phyloP scores from a whole-genome alignment of 1,140 invertebrate genomes.

The Calephelis virginiensis region DNA sequence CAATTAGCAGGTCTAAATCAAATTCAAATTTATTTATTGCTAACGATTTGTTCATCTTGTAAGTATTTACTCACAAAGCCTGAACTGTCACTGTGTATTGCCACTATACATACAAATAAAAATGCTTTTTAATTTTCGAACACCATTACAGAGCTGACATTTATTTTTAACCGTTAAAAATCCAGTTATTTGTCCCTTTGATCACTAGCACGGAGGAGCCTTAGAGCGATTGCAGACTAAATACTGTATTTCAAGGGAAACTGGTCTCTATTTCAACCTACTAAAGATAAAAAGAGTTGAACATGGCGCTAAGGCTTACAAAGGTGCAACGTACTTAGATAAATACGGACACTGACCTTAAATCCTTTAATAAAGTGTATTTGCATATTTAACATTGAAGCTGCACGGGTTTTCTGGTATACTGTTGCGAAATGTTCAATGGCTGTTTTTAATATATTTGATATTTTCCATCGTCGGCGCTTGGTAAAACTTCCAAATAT shows the following conservation, averaged over 20 bases:
- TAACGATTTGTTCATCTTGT: no score
- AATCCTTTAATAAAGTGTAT: slow-evolving; percentile 18
- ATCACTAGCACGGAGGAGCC: slow-evolving; percentile 4
- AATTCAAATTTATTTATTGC: no score
- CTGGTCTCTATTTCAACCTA: background rate
- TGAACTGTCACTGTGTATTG: background rate
- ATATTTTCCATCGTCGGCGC: no score
- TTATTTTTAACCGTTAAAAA: slow-evolving; percentile 10
- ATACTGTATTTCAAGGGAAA: background rate
- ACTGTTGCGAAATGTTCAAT: slow-evolving; percentile 9
- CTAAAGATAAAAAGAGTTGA: background rate
- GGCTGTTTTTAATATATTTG: background rate
- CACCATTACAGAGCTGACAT: slow-evolving; percentile 4
- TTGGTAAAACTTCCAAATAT: no score
- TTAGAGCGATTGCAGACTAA: slow-evolving; percentile 4
- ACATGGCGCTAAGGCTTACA: background rate
- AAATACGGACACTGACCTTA: slow-evolving; percentile 14
- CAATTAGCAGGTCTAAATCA: no score
- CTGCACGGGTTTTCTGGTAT: slow-evolving; percentile 6
- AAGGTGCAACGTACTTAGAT: slow-evolving; percentile 12
- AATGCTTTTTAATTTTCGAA: slow-evolving; percentile 8
- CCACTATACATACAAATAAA: background rate
- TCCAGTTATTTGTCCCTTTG: slow-evolving; percentile 12
- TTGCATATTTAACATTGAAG: slow-evolving; percentile 13
- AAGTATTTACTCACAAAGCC: background rate